These are phyloP conservation scores for Pammene aurita DNA, from an alignment of 2,888 invertebrate genomes.

Conservation along the genomic window DNA sequence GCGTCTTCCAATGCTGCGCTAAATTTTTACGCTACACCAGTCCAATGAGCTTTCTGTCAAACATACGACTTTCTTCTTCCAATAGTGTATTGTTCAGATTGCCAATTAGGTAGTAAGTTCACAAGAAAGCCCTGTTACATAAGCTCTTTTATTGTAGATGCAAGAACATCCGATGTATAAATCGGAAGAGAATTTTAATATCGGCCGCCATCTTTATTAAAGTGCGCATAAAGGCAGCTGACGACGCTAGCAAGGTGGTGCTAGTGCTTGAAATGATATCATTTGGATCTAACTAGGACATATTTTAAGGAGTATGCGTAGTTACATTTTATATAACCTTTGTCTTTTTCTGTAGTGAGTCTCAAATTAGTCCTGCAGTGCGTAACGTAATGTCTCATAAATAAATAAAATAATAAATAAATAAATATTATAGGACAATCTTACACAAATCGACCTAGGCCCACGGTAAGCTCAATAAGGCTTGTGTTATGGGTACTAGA, in stretches of 20 bases:
- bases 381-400: no score
- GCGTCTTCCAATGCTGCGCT: background rate
- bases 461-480: no score
- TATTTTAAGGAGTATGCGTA: background rate
- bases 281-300: conserved; percentile 8
- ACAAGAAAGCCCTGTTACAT: background rate
- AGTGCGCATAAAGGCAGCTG: conserved; percentile 63
- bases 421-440: no score
- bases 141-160: conserved; percentile 3
- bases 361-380: no score
- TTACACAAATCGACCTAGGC: no score
- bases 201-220: conserved; percentile 73
- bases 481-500: no score
- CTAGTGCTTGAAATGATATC: conserved; percentile 8
- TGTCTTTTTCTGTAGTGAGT: background rate
- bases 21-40: background rate
- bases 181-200: conserved; percentile 75
- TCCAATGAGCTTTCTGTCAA: background rate
- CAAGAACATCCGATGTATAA: conserved; percentile 38
- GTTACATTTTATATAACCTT: background rate
- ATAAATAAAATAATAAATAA: no score
- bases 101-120: background rate
- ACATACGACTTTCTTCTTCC: background rate
- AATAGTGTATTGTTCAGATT: background rate
- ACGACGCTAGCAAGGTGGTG: conserved; percentile 48